These are phyloP conservation scores for Caenorhabditis doughertyi DNA, from an alignment of 2,888 invertebrate species.

Conservation along the genomic window DNA sequence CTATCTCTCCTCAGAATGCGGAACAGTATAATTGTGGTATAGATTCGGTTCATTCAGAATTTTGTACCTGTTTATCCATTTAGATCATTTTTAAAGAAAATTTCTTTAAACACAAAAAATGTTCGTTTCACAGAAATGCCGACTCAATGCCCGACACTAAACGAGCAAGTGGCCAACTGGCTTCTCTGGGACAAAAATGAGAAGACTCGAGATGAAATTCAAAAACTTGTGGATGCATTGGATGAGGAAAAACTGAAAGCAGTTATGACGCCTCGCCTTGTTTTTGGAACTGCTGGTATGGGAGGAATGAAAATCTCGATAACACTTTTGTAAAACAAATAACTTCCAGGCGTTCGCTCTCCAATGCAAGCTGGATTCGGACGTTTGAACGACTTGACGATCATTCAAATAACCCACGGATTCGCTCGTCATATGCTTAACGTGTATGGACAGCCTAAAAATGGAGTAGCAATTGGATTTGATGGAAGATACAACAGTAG, in stretches of 20 bases:
- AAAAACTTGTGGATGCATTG: slow-evolving; percentile 79
- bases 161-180: slow-evolving; percentile 77
- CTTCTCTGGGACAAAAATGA: slow-evolving; percentile 81
- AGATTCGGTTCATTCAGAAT: too few relatives aligned
- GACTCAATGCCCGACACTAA: slow-evolving; percentile 64
- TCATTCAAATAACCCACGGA: slow-evolving; percentile 88
- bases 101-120: too few relatives aligned
- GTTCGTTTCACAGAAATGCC: slow-evolving; percentile 48
- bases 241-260: slow-evolving; percentile 82
- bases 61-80: too few relatives aligned
- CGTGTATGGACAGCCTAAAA: slow-evolving; percentile 63
- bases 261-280: slow-evolving; percentile 83
- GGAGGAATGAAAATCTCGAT: too few relatives aligned
- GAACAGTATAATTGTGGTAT: slow-evolving; percentile 8
- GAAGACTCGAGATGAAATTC: slow-evolving; percentile 81
- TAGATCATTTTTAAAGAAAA: too few relatives aligned
- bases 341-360: slow-evolving; percentile 88
- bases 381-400: slow-evolving; percentile 95
- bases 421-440: slow-evolving; percentile 77
- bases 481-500: slow-evolving; percentile 80
- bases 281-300: slow-evolving; percentile 85
- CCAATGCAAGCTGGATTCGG: slow-evolving; percentile 94
- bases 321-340: too few relatives aligned
- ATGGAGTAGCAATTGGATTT: slow-evolving; percentile 80
- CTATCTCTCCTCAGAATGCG: background rate